Evolutionary conservation across 2,113 vertebrate species (phyloP).

Genomic region (Todiramphus saurophagus): DNA sequence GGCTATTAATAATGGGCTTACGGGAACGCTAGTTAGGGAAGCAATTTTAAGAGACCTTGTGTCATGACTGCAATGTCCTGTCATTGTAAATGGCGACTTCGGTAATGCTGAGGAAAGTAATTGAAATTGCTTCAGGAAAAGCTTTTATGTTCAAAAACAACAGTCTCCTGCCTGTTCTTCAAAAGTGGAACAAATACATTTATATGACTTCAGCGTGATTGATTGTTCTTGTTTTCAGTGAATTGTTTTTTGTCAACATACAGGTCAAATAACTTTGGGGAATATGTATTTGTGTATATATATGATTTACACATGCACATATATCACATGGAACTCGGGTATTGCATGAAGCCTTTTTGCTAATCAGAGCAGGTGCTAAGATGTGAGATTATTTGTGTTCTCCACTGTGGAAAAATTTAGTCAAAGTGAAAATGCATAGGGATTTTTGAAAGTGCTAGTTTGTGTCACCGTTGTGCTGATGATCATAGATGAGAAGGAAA

Average conservation of each 20-base stretch:
- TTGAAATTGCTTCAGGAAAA: background rate
- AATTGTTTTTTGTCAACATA: background rate
- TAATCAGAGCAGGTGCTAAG: background rate
- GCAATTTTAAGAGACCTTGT: background rate
- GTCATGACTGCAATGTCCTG: constrained; percentile 19
- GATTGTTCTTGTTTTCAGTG: constrained; percentile 8
- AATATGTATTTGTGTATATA: background rate
- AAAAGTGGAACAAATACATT: background rate
- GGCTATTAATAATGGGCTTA: background rate
- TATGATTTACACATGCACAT: background rate
- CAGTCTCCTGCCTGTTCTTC: background rate
- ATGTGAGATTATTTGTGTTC: background rate
- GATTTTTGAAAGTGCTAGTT: constrained; percentile 7
- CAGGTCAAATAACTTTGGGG: background rate
- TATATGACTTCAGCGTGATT: background rate
- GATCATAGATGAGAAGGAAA: background rate
- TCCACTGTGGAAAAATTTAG: background rate
- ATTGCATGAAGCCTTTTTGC: background rate
- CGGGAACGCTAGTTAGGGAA: background rate
- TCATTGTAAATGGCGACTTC: background rate
- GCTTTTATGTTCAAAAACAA: background rate
- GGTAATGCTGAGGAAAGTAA: constrained; percentile 18
- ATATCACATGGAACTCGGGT: background rate
- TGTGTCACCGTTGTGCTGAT: constrained; percentile 20
- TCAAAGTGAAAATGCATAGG: constrained; percentile 12